Percentiles rank a stretch among this genome's conserved stretches.
Evolutionary conservation across 2,113 vertebrate genomes (phyloP).

Genomic region (Felis catus): F.catus_Fca126_mat1.0 CM031421.1:10966001-10966500

Average conservation of each 20-base stretch:
- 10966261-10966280: neutral
- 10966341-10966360: too few species aligned
- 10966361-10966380: too few species aligned
- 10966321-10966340: neutral
- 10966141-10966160: constrained; percentile 29
- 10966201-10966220: constrained; percentile 58
- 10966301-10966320: neutral
- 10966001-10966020: constrained; percentile 51
- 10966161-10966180: constrained; percentile 50
- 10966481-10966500: too few species aligned
- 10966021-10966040: neutral
- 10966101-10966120: constrained; percentile 66
- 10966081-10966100: constrained; percentile 69
- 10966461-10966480: too few species aligned
- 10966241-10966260: constrained; percentile 46
- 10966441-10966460: too few species aligned
- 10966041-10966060: constrained; percentile 42
- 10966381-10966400: too few species aligned
- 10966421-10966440: too few species aligned
- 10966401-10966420: too few species aligned
- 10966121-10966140: constrained; percentile 53
- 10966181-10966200: constrained; percentile 52
- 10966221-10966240: constrained; percentile 54
- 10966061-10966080: neutral
- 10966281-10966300: constrained; percentile 20